Evolutionary conservation across 1,140 invertebrate genomes (phyloP).

Genomic region (Acromyrmex echinatior): DNA sequence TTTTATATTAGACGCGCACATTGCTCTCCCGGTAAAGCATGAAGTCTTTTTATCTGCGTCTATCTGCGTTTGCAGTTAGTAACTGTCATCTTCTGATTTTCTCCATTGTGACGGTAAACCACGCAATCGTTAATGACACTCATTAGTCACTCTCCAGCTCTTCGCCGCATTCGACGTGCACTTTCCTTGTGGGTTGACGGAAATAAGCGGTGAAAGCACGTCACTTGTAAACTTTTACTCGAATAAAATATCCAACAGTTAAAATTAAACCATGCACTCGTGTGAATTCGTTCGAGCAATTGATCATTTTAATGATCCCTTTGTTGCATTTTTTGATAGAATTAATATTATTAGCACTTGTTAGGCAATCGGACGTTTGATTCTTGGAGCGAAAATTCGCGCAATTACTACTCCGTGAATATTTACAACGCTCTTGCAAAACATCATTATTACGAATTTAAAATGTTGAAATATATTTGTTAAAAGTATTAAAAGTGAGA

Average conservation of each 20-base stretch:
- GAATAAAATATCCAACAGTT: constrained; percentile 7
- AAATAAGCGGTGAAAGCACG: constrained; percentile 81
- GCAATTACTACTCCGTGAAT: not conserved
- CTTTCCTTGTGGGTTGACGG: constrained; percentile 74
- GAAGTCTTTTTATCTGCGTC: constrained; percentile 67
- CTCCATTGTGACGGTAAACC: constrained; percentile 74
- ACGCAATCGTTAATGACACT: constrained; percentile 70
- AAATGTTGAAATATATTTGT: not conserved
- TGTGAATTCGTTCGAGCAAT: not conserved
- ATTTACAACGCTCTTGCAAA: not conserved
- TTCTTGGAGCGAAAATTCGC: not conserved
- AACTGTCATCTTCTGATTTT: constrained; percentile 72
- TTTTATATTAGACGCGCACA: constrained; percentile 62
- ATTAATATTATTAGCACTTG: not conserved
- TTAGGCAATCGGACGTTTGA: not conserved
- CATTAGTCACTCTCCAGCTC: constrained; percentile 57
- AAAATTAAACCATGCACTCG: not conserved
- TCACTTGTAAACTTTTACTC: constrained; percentile 71
- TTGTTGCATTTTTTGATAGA: not conserved
- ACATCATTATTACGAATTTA: not conserved
- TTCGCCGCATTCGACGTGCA: constrained; percentile 7
- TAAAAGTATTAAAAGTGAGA: not conserved
- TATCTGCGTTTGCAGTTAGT: constrained; percentile 60
- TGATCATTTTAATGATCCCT: not conserved
- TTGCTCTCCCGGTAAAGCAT: constrained; percentile 66